Percentiles rank a stretch among this genome's conserved stretches.
These are phyloP conservation scores for Oryctes rhinoceros DNA, from an alignment of 1,140 invertebrate species.

Conservation along the genomic window DNA sequence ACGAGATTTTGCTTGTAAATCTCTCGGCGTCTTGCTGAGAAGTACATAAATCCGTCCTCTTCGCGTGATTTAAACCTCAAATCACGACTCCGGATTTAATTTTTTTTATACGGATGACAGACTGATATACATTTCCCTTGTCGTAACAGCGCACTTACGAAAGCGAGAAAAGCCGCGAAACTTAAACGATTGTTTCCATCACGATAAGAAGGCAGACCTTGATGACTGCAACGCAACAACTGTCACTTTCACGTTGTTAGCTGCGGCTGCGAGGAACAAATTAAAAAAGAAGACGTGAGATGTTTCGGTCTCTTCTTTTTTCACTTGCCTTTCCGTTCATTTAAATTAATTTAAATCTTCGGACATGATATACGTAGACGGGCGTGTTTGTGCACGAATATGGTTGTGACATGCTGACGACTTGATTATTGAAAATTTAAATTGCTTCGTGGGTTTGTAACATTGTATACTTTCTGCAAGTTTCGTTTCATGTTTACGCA, in stretches of 20 bases:
- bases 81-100: constrained; percentile 1
- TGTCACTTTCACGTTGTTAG: constrained; percentile 9
- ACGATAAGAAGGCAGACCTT: not conserved
- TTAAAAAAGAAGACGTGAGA: not conserved
- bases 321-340: not conserved
- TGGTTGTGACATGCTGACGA: no score
- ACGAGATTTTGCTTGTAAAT: not conserved
- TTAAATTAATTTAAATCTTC: no score
- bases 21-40: not conserved
- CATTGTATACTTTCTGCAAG: no score
- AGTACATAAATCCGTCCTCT: constrained; percentile 12
- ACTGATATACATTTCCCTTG: no score
- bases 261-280: not conserved
- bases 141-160: no score
- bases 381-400: no score
- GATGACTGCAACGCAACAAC: not conserved
- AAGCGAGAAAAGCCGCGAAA: no score
- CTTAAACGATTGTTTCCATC: constrained; percentile 14
- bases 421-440: no score
- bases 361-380: no score
- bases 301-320: not conserved
- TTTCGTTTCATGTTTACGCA: no score
- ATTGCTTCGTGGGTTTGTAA: no score
- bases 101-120: not conserved
- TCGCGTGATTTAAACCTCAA: not conserved